Evolutionary conservation across 1,140 invertebrate species (phyloP).

Genomic region (Mylabris phalerata): DNA sequence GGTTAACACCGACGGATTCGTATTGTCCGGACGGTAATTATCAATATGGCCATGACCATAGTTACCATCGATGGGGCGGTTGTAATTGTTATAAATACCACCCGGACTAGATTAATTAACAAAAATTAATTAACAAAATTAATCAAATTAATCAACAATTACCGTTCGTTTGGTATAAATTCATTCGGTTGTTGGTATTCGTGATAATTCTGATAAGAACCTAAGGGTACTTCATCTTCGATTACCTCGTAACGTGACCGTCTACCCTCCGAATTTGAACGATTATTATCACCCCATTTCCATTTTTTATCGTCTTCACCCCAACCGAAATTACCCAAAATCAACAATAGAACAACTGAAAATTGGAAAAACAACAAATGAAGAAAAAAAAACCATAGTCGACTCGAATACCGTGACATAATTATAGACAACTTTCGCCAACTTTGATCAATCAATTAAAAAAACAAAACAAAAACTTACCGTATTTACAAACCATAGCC

Average conservation of each 20-base stretch:
- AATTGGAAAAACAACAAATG: too few species aligned
- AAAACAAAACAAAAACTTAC: constrained; percentile 1
- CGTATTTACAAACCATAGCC: constrained; percentile 3
- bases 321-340: not conserved
- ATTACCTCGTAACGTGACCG: constrained; percentile 3
- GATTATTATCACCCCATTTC: constrained; percentile 40
- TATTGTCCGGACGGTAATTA: constrained; percentile 4
- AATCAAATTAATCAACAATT: not conserved
- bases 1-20: constrained; percentile 33
- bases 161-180: not conserved
- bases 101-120: constrained; percentile 22
- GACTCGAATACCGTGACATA: constrained; percentile 6
- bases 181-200: not conserved
- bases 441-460: too few species aligned
- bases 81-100: constrained; percentile 5
- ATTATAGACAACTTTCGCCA: not conserved
- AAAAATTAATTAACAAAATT: not conserved
- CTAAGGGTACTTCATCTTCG: not conserved
- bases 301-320: constrained; percentile 35
- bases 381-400: not conserved
- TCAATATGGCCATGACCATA: constrained; percentile 17
- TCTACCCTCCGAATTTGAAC: not conserved
- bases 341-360: not conserved
- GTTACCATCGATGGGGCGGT: constrained; percentile 5
- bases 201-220: not conserved